Percentiles rank a stretch among this genome's conserved stretches.
Evolutionary conservation across 2,888 invertebrate genomes (phyloP).

Genomic region (Antheraea yamamai): DNA sequence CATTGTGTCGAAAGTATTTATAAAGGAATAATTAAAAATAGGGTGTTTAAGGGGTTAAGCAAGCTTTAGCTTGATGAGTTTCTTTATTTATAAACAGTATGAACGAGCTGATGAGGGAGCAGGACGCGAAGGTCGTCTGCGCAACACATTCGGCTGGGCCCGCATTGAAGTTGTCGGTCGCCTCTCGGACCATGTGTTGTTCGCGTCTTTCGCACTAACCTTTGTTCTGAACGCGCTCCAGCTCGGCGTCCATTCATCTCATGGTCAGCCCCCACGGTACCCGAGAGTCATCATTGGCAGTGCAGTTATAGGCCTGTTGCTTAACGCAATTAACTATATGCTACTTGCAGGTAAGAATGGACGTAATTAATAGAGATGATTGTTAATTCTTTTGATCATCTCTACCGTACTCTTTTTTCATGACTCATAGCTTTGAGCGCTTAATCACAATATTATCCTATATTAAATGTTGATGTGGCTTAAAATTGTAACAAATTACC

Average conservation of each 20-base stretch:
- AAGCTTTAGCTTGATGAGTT: no score
- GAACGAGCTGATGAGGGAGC: constrained; percentile 77
- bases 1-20: no score
- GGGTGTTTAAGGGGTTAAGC: no score
- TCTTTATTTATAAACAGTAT: constrained; percentile 49
- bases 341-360: constrained; percentile 86
- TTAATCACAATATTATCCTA: no score
- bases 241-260: constrained; percentile 86
- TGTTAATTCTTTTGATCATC: neutral
- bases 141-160: constrained; percentile 96
- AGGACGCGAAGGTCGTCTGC: constrained; percentile 85
- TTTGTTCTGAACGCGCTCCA: constrained; percentile 91
- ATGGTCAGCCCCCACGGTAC: constrained; percentile 74
- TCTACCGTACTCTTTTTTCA: no score
- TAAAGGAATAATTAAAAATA: no score
- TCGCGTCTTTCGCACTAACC: constrained; percentile 92
- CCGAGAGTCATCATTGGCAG: constrained; percentile 88
- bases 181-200: constrained; percentile 90
- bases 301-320: constrained; percentile 89
- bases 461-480: no score
- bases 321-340: constrained; percentile 90
- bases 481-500: no score
- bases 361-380: neutral
- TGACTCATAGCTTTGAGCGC: no score
- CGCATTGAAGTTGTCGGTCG: constrained; percentile 93